phyloP scores from a whole-genome alignment of 1,140 invertebrate genomes.

The Dendroctonus valens region DNA sequence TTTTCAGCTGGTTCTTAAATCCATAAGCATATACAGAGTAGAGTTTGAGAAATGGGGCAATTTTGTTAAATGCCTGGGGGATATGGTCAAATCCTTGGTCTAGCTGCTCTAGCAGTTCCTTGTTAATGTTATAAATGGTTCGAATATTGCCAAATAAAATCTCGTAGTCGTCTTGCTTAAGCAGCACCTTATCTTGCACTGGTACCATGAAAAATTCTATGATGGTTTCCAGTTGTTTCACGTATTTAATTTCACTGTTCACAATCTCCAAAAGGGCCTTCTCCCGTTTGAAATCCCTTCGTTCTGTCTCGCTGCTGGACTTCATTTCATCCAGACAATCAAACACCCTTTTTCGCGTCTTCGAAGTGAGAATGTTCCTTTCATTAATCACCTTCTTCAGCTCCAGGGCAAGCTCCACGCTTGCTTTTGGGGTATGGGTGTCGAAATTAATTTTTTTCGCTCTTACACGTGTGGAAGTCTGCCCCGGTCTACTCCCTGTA shows the following conservation, averaged over 20 bases:
- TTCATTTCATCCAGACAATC: slow-evolving; percentile 54
- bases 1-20: slow-evolving; percentile 61
- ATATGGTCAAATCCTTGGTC: slow-evolving; percentile 61
- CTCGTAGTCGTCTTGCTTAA: slow-evolving; percentile 53
- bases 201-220: slow-evolving; percentile 70
- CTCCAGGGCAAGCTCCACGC: slow-evolving; percentile 59
- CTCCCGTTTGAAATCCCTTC: slow-evolving; percentile 52
- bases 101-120: slow-evolving; percentile 64
- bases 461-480: not conserved
- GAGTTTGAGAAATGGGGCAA: slow-evolving; percentile 75
- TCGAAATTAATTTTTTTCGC: slow-evolving; percentile 1
- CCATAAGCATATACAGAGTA: slow-evolving; percentile 78
- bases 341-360: slow-evolving; percentile 59
- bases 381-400: slow-evolving; percentile 60
- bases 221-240: slow-evolving; percentile 66
- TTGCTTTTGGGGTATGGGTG: slow-evolving; percentile 49
- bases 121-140: slow-evolving; percentile 70
- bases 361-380: slow-evolving; percentile 62
- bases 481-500: not conserved
- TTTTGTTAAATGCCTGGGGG: slow-evolving; percentile 64
- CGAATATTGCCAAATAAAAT: slow-evolving; percentile 70
- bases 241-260: slow-evolving; percentile 69
- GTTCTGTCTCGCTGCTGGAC: slow-evolving; percentile 50
- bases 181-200: slow-evolving; percentile 58
- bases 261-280: slow-evolving; percentile 67